phyloP scores from a whole-genome alignment of 1,140 invertebrate species.

The Drosophila quadrilineata region DNA sequence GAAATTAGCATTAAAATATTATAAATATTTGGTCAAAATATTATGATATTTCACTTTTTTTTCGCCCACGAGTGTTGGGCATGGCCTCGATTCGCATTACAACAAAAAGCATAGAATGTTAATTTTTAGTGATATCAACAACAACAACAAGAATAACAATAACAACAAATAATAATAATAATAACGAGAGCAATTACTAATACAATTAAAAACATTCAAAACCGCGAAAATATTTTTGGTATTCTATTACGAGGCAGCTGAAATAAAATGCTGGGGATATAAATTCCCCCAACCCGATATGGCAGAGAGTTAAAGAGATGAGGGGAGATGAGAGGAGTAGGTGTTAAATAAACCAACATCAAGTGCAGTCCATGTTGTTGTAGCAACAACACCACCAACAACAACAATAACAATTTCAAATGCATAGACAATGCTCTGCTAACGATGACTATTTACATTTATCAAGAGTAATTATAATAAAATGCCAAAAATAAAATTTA shows the following conservation, averaged over 20 bases:
- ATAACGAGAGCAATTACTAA: slow-evolving; percentile 23
- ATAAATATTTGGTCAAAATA: slow-evolving; percentile 77
- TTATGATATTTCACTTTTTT: slow-evolving; percentile 39
- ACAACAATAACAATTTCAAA: slow-evolving; percentile 17
- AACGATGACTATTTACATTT: slow-evolving; percentile 75
- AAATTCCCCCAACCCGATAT: slow-evolving; percentile 47
- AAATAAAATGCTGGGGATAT: slow-evolving; percentile 18
- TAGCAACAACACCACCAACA: slow-evolving; percentile 31
- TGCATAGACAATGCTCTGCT: slow-evolving; percentile 42
- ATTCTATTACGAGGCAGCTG: slow-evolving; percentile 12
- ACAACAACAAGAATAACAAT: not conserved
- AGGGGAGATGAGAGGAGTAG: not conserved
- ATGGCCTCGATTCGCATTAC: slow-evolving; percentile 31
- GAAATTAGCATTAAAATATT: slow-evolving; percentile 79
- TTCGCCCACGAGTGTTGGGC: not conserved
- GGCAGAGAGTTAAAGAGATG: too few species aligned
- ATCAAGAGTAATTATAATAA: slow-evolving; percentile 81
- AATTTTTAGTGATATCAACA: slow-evolving; percentile 41
- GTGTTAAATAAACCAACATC: slow-evolving; percentile 50
- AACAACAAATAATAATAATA: slow-evolving; percentile 4
- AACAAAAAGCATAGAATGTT: slow-evolving; percentile 62
- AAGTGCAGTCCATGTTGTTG: slow-evolving; percentile 50
- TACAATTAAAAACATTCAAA: slow-evolving; percentile 72
- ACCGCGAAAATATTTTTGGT: slow-evolving; percentile 62
- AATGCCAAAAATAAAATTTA: slow-evolving; percentile 80